Evolutionary conservation across 2,888 invertebrate genomes (phyloP).

Genomic region (Oligia strigilis): DNA sequence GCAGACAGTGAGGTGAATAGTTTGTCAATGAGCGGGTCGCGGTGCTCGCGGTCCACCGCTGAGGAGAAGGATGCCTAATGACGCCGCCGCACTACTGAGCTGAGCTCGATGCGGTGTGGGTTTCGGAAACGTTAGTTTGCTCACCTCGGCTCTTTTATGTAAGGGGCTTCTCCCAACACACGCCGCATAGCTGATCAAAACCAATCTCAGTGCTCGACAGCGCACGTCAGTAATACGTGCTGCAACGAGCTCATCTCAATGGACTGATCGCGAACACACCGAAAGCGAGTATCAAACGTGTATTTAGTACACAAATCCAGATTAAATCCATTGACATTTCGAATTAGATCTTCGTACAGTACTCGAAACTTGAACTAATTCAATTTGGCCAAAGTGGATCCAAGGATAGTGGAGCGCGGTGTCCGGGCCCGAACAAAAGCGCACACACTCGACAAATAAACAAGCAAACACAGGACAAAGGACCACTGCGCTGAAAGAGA

Average conservation of each 20-base stretch:
- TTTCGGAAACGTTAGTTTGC: slow-evolving; percentile 23
- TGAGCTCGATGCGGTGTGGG: background rate
- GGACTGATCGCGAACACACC: slow-evolving; percentile 26
- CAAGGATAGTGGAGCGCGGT: slow-evolving; percentile 71
- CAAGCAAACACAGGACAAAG: slow-evolving; percentile 76
- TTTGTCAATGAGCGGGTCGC: slow-evolving; percentile 20
- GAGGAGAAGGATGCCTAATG: background rate
- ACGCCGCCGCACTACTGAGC: background rate
- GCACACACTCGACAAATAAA: slow-evolving; percentile 73
- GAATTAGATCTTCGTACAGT: slow-evolving; percentile 79
- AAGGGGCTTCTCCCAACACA: background rate
- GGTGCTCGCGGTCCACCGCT: background rate
- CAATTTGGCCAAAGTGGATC: slow-evolving; percentile 81
- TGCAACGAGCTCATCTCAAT: slow-evolving; percentile 40
- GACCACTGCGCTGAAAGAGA: slow-evolving; percentile 73
- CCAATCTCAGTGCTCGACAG: background rate
- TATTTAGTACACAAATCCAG: slow-evolving; percentile 79
- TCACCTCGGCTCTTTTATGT: background rate
- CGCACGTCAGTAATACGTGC: slow-evolving; percentile 6
- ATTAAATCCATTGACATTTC: slow-evolving; percentile 85
- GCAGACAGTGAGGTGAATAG: slow-evolving; percentile 42
- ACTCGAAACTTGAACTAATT: slow-evolving; percentile 79
- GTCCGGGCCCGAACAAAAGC: slow-evolving; percentile 76
- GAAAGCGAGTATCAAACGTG: slow-evolving; percentile 43
- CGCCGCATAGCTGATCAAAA: slow-evolving; percentile 22